Evolutionary conservation across 2,113 vertebrate species (phyloP), one percentile per base, ranked within the genome.

Genomic region (Thryonomys swinderianus): DNA sequence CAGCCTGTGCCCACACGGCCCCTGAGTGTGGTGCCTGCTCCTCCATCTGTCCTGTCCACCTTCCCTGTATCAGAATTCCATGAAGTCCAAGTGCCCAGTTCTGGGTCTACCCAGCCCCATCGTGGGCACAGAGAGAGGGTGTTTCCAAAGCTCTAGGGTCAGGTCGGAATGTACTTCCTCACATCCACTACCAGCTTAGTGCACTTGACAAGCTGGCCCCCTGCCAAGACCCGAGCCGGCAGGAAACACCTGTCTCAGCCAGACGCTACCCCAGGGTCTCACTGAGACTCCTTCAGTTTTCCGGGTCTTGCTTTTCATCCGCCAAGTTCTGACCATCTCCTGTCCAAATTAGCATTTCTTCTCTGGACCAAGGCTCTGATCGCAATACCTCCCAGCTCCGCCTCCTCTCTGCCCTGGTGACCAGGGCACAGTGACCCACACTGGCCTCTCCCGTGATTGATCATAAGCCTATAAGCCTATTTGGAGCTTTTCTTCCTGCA

Each of bases 321-420:
- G 89, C 21, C 74, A 79, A 9, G 12, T 66, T 61, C 78, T 51
- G 59, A 21, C 64, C 86, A 48, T 7, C 37, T 86, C 53, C 85
- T 90, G 34, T 67, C 93, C 45, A 55, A 85, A 59, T 76, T n/a
- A 62, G 30, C 79, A n/a, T 81, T 80, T 88, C 42, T 64, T 76
- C 40, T 85, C 34, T 30, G 82, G 85, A 95, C 23, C 18, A 45
- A 55, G 42, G 80, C 23, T 59, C 37, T 45, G 74, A 66, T 40
- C 64, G 59, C 64, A 57, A 76, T 53, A 71, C 90, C 42, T 90
- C 21, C 53, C 82, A 59, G 3, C 25, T 74, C 71, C 51, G 45
- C 78, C 18, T 17, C 53, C 55, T 87, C 79, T 95, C 82, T 71
- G 53, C 71, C 67, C 69, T 25, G 25, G 64, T 76, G 73, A 32